Percentiles rank a stretch among this genome's conserved stretches.
phyloP scores from a whole-genome alignment of 2,113 vertebrate genomes.

The Atractosteus spatula region DNA sequence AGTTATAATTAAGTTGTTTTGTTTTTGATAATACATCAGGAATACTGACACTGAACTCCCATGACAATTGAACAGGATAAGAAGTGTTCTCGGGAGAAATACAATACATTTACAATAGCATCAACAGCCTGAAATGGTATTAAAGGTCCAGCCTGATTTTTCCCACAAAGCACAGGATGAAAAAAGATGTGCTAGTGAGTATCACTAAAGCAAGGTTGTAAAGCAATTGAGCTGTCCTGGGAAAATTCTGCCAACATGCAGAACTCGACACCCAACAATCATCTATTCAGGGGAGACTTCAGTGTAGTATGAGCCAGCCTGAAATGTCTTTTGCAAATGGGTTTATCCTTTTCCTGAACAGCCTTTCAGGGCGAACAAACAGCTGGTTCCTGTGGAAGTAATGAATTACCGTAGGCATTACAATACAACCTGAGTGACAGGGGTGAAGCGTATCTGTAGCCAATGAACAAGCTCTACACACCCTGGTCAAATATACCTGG shows the following conservation, averaged over 20 bases:
- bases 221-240: constrained; percentile 16
- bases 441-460: background rate
- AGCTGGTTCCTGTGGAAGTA: constrained; percentile 38
- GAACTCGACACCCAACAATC: constrained; percentile 9
- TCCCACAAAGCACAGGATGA: constrained; percentile 1
- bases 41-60: background rate
- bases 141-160: background rate
- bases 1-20: too few species aligned
- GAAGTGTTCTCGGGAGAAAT: background rate
- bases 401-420: constrained; percentile 2
- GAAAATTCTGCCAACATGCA: constrained; percentile 1
- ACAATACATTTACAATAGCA: constrained; percentile 3
- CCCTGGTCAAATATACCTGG: constrained; percentile 37
- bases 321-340: constrained; percentile 3
- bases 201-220: constrained; percentile 11
- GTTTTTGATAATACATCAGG: too few species aligned
- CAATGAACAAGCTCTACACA: background rate
- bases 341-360: constrained; percentile 11
- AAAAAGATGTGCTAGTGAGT: constrained; percentile 5
- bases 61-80: constrained; percentile 12
- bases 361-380: constrained; percentile 33
- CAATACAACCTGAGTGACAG: constrained; percentile 13
- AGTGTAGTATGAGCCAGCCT: background rate
- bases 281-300: background rate
- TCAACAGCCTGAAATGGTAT: constrained; percentile 10